Evolutionary conservation across 2,888 invertebrate species (phyloP).

Genomic region (Oasisia sp.): DNA sequence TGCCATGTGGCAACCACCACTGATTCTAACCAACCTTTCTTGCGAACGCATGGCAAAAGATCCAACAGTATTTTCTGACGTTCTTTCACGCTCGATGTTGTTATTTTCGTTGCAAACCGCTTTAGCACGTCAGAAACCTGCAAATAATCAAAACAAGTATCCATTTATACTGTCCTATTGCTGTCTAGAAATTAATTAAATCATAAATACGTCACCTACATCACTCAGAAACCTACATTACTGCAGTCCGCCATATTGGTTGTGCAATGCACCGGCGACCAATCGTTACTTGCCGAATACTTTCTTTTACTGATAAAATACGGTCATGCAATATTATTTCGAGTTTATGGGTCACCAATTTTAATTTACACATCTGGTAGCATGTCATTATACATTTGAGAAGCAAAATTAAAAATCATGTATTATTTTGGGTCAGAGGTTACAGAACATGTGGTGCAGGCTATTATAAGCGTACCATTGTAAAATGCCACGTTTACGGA

Average conservation of each 20-base stretch:
- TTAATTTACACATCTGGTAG: slow-evolving; percentile 6
- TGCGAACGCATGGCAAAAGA: slow-evolving; percentile 49
- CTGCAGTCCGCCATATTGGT: slow-evolving; percentile 53
- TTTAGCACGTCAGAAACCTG: slow-evolving; percentile 43
- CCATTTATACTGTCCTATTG: neutral
- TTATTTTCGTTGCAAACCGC: slow-evolving; percentile 54
- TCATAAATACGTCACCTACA: neutral
- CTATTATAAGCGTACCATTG: neutral
- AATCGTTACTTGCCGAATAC: slow-evolving; percentile 17
- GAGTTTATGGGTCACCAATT: neutral
- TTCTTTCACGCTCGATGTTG: slow-evolving; percentile 54
- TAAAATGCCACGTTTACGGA: slow-evolving; percentile 30
- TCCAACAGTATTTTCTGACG: slow-evolving; percentile 48
- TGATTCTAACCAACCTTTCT: slow-evolving; percentile 46
- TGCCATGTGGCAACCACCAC: neutral
- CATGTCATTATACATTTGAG: neutral
- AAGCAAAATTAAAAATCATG: neutral
- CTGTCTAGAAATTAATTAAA: neutral
- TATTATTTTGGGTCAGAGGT: slow-evolving; percentile 3
- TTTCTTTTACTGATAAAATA: neutral
- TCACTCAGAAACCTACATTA: slow-evolving; percentile 28
- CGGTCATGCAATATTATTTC: neutral
- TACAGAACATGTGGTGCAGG: neutral
- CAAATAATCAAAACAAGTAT: neutral
- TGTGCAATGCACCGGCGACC: slow-evolving; percentile 48